Evolutionary conservation across 1,140 invertebrate genomes (phyloP).

Genomic region (Eumaeus atala): DNA sequence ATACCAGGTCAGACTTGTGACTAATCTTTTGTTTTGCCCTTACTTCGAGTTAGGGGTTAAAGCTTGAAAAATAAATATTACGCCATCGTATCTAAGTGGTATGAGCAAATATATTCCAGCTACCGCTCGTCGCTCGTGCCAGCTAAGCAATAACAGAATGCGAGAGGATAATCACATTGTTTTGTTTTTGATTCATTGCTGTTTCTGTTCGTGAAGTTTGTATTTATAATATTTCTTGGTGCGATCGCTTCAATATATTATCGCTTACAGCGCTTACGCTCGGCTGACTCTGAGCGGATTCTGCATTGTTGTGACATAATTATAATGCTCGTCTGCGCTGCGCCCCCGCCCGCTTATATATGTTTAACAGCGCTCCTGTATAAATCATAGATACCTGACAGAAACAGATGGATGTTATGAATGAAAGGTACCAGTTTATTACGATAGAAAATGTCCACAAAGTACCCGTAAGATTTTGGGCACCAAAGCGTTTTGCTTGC

Average conservation of each 20-base stretch:
- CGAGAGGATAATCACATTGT: slow-evolving; percentile 68
- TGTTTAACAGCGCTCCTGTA: no score
- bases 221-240: slow-evolving; percentile 61
- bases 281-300: slow-evolving; percentile 6
- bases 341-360: no score
- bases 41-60: no score
- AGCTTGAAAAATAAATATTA: background rate
- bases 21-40: no score
- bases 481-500: no score
- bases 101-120: background rate
- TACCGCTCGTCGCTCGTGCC: slow-evolving; percentile 22
- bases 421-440: no score
- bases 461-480: no score
- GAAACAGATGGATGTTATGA: no score
- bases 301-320: slow-evolving; percentile 1
- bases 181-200: slow-evolving; percentile 69
- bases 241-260: slow-evolving; percentile 33
- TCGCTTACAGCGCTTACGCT: slow-evolving; percentile 18
- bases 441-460: no score
- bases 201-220: slow-evolving; percentile 58
- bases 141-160: slow-evolving; percentile 34
- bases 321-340: background rate
- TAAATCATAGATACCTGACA: no score
- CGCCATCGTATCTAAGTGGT: no score
- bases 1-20: no score